phyloP scores from a whole-genome alignment of 1,140 invertebrate species.

The honey bee (Apis mellifera) region Amel_HAv3.1 CM009944.2:2133501-2134000 shows the following conservation, averaged over 20 bases:
- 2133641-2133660: conserved; percentile 10
- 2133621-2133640: conserved; percentile 11
- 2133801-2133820: background rate
- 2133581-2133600: background rate
- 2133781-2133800: conserved; percentile 1
- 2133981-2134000: too few relatives aligned
- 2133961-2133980: background rate
- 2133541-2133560: background rate
- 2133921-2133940: background rate
- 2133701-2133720: background rate
- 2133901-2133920: background rate
- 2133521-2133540: background rate
- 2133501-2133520: background rate
- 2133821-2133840: conserved; percentile 1
- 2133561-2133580: background rate
- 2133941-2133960: background rate
- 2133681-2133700: conserved; percentile 33
- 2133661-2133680: conserved; percentile 23
- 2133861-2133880: background rate
- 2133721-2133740: background rate
- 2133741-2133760: conserved; percentile 20
- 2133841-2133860: background rate
- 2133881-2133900: background rate
- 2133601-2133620: conserved; percentile 30
- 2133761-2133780: background rate